Percentiles rank a stretch among this genome's conserved stretches.
phyloP scores from a whole-genome alignment of 2,113 vertebrate genomes.

The Apus apus region DNA sequence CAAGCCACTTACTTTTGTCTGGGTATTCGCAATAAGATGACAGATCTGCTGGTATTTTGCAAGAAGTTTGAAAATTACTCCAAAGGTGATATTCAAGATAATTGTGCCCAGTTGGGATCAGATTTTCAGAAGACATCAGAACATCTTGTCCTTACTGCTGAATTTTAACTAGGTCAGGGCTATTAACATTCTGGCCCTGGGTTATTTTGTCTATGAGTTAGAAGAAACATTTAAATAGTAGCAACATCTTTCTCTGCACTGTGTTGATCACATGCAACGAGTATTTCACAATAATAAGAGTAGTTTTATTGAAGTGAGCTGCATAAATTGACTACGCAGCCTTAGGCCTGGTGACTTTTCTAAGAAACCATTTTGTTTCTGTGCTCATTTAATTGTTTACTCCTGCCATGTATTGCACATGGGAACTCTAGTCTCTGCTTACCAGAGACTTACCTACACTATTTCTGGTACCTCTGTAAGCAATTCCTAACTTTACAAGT shows the following conservation, averaged over 20 bases:
- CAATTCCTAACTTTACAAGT: not conserved
- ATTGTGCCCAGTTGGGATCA: not conserved
- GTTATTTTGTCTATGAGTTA: constrained; percentile 41
- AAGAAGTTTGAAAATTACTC: not conserved
- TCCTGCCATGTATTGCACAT: not conserved
- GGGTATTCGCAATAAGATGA: not conserved
- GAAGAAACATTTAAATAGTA: constrained; percentile 14
- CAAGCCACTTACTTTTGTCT: not conserved
- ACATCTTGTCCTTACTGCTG: not conserved
- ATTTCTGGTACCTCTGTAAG: not conserved
- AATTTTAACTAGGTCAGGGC: not conserved
- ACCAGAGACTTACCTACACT: not conserved
- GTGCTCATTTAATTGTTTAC: not conserved
- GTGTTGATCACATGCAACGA: not conserved
- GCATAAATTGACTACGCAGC: not conserved
- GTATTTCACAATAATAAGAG: constrained; percentile 26
- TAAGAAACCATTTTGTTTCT: not conserved
- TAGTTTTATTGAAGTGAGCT: not conserved
- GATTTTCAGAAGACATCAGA: not conserved
- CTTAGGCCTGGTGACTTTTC: not conserved
- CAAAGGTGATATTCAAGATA: not conserved
- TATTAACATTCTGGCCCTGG: not conserved
- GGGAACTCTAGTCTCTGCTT: not conserved
- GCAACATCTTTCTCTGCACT: not conserved
- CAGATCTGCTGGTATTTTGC: not conserved